Evolutionary conservation across 2,888 invertebrate species (phyloP), one percentile per base, ranked within the genome.

Genomic region (Tinea trinotella): DNA sequence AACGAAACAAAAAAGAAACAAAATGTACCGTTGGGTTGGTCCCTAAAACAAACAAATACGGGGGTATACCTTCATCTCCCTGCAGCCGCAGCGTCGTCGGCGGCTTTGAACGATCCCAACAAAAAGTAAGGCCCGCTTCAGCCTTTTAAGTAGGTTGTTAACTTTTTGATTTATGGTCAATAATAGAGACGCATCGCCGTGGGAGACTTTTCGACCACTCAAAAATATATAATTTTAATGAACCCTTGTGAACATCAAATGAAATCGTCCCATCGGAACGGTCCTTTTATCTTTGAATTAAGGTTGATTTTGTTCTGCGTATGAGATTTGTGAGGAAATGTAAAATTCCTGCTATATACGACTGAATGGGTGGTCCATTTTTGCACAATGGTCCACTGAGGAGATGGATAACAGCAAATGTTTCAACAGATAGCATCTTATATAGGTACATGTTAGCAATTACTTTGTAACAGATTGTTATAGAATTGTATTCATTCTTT

Each of bases 131-230:
- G 74, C 71, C 77, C 78, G 73, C 70, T 76, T 71, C 71, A 75
- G 76, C 77, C 83, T 85, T 83, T 83, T 85, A 84, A 84, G 83
- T 80, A 84, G 81, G 85, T 85, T 84, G 85, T 85, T 85, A 85
- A 84, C 81, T 80, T 85, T 85, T 84, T 84, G 85, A 85, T 85
- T 85, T 84, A 85, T 82, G 78, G 76, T 76, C 82, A 83, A 84
- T 84, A 85, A 85, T 85, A 84, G 83, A 84, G 84, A 83, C 74
- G 78, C 80, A 82, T 79, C 82, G 71, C 83, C 77, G 82, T 84
- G 84, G 83, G 85, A 84, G 82, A 78, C 81, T 81, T 61, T 61
- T 65, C 67, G 73, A 74, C 80, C 53, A 76, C 76, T 77, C 74
- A 74, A 68, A 76, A 76, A 72, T 68, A 75, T 74, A 78, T 79